phyloP scores from a whole-genome alignment of 2,113 vertebrate genomes.

The Rhabdomys dilectus region DNA sequence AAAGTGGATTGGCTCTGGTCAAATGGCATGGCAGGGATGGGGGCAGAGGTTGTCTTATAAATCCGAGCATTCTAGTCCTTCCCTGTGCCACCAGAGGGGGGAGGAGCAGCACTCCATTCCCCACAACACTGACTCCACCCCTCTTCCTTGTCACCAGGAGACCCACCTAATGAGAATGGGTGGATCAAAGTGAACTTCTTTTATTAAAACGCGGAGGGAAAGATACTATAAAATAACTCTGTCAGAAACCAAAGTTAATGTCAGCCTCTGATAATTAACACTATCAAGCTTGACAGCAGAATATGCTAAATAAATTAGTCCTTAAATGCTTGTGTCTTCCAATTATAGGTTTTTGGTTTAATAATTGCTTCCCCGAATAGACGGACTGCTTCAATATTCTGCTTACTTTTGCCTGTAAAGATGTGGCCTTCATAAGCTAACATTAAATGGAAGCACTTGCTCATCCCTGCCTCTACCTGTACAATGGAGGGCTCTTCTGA shows the following conservation, averaged over 20 bases:
- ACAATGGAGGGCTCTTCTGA: neutral
- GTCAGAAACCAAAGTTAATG: conserved; percentile 72
- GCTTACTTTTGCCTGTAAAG: conserved; percentile 53
- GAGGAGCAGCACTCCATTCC: neutral
- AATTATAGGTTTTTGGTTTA: conserved; percentile 73
- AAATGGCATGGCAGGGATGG: neutral
- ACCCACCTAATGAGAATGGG: conserved; percentile 2
- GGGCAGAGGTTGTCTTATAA: conserved; percentile 22
- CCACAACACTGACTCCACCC: neutral
- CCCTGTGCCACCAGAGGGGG: neutral
- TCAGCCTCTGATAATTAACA: conserved; percentile 69
- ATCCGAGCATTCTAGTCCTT: neutral
- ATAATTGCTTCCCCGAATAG: conserved; percentile 60
- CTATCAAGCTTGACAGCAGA: conserved; percentile 69
- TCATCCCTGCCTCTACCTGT: conserved; percentile 10
- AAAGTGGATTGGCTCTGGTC: conserved; percentile 40
- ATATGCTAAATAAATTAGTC: conserved; percentile 74
- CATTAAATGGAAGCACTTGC: neutral
- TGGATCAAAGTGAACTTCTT: conserved; percentile 28
- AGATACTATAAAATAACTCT: conserved; percentile 49
- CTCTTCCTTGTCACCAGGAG: neutral
- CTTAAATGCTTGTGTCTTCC: conserved; percentile 71
- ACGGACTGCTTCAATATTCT: conserved; percentile 53
- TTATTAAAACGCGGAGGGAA: conserved; percentile 21
- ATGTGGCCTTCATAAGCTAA: conserved; percentile 30